Base-by-base conservation (phyloP, 2,113 vertebrate genomes). In the Hirundichthys speculiger region DNA sequence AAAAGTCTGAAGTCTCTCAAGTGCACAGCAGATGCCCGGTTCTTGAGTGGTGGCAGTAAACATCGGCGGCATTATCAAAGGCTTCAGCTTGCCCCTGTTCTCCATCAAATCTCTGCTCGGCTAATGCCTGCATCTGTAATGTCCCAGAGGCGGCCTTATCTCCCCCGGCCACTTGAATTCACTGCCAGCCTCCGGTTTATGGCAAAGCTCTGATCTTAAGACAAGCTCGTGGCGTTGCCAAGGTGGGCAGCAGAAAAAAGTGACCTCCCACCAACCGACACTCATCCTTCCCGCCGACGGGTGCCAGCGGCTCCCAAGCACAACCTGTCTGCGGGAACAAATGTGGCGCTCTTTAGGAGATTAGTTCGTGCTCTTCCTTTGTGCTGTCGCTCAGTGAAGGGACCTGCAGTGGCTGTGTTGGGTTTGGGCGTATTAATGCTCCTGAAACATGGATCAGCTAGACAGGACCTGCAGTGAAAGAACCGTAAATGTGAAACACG, bases 141-240 rank as follows among this genome's bases (percentile, higher is more conserved):
- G 87, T 89, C 88, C 84, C 85, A 72, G 77, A 51, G 85, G 82
- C 74, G 10, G 77, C 74, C 87, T 91, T 92, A 92, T 92, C 89
- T 91, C 82, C 88, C 82, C 82, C 71, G 73, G 86, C 77, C 90
- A 90, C 87, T 91, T 88, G 90, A 88, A 86, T 80, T 79, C 57
- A 13, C 77, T 83, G 86, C 87, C 89, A 89, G 77, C 82, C 79
- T 83, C 79, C 80, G 55, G 83, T 88, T 86, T 85, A 75, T 79
- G 86, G 86, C 86, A 68, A 84, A 84, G 87, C 90, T 91, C 85
- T 89, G 90, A 91, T 90, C 82, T 90, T 83, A 80, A 90, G 86
- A 89, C 85, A 83, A 90, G 83, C 74, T 61, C 49, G 78, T 27
- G 13, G 79, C 5, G n/a, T 60, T 87, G 84, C 88, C 88, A 89